Evolutionary conservation across 2,888 invertebrate species (phyloP).

Genomic region (Eugnorisma glareosa): DNA sequence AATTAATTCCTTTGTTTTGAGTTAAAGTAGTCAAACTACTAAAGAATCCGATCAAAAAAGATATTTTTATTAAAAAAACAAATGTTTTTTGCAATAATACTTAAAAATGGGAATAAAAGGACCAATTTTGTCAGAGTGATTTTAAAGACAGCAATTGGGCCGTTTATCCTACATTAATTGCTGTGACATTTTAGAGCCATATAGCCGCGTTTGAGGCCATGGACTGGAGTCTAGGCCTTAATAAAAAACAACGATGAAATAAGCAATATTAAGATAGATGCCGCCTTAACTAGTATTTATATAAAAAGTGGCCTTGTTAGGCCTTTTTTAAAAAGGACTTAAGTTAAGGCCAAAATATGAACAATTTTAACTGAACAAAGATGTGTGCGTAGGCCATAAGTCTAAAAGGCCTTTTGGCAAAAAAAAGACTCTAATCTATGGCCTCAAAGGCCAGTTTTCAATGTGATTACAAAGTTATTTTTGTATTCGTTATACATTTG

Average conservation of each 20-base stretch:
- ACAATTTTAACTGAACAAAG: conserved; percentile 31
- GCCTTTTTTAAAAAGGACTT: conserved; percentile 43
- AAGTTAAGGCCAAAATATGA: conserved; percentile 38
- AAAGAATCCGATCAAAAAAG: conserved; percentile 33
- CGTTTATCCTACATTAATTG: conserved; percentile 36
- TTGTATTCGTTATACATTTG: conserved; percentile 82
- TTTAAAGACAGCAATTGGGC: conserved; percentile 39
- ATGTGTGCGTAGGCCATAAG: conserved; percentile 27
- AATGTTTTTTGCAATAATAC: conserved; percentile 61
- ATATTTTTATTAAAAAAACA: conserved; percentile 33
- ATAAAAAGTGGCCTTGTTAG: conserved; percentile 43
- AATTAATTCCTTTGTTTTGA: conserved; percentile 65
- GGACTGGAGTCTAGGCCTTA: conserved; percentile 51
- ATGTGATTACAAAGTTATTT: conserved; percentile 85
- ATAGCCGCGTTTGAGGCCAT: conserved; percentile 41
- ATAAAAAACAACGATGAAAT: conserved; percentile 49
- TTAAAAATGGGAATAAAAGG: conserved; percentile 42
- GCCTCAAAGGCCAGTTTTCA: conserved; percentile 60
- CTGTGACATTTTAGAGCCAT: conserved; percentile 49
- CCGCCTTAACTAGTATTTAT: conserved; percentile 61
- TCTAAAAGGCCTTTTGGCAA: conserved; percentile 24
- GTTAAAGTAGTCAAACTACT: conserved; percentile 62
- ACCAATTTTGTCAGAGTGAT: conserved; percentile 37
- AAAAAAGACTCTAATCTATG: conserved; percentile 53
- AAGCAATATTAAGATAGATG: conserved; percentile 61